Evolutionary conservation across 2,797 vertebrate species (phyloP), one percentile per base, ranked within the genome.

Genomic region (Triplophysa yarkandensis): DNA sequence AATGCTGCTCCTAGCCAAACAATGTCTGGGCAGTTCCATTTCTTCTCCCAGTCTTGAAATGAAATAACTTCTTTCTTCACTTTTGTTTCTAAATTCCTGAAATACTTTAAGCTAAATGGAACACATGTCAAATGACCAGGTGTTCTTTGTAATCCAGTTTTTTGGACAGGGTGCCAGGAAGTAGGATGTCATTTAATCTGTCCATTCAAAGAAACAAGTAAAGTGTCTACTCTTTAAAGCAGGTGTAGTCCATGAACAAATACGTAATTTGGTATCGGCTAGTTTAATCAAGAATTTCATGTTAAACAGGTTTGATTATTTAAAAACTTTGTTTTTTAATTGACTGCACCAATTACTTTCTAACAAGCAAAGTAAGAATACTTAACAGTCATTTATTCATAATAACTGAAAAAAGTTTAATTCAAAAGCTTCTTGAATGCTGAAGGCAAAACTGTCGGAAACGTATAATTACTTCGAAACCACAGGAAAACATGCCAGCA

Each of bases 31-130:
- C 64, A 44, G 46, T 17, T 30, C 7, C 28, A n/a, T 32, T 32
- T 17, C 7, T 6, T 55, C 2, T 16, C 14, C 8, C 4, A 27
- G 16, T 27, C 50, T 16, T 64, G 66, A 48, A 17, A 69, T 50
- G 30, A 68, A 63, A 60, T 52, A 74, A 74, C 67, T 58, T 52
- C 23, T 69, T 69, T n/a, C n/a, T n/a, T n/a, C n/a, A n/a, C 30
- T 61, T 48, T 32, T 57, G 23, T 57, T 52, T 52, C 21, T 62
- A 13, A 16, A 41, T 73, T 39, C 34, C 25, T 57, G 32, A 25
- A 79, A 70, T 70, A 52, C 48, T 76, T 68, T 10, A 32, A 62
- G 46, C 4, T 52, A 30, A 50, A 41, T 16, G 63, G 23, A 64
- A 36, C 2, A 5, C 50, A 14, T 6, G 4, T 55, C 19, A 62